Evolutionary conservation across 23 tunicate genomes (phyloP).

Genomic region (Botrylloides violaceus): DNA sequence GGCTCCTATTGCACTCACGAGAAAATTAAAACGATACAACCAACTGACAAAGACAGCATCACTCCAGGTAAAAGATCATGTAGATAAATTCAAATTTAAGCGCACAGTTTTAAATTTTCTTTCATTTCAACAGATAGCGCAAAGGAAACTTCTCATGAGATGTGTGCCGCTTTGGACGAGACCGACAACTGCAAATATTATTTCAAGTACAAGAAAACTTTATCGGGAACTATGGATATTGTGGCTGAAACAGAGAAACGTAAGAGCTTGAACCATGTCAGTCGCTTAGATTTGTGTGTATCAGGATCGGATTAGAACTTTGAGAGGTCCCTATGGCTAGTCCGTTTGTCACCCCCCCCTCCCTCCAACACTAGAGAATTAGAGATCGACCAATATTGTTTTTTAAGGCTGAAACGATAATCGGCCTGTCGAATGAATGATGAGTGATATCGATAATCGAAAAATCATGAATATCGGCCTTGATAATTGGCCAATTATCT

Average conservation of each 20-base stretch:
- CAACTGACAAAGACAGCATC: background rate
- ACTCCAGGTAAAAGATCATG: constrained; percentile 5
- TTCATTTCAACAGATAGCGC: constrained; percentile 9
- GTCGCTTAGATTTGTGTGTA: no score
- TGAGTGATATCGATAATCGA: no score
- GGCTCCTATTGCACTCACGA: constrained; percentile 24
- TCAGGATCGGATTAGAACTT: no score
- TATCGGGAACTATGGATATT: constrained; percentile 25
- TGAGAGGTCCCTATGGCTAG: no score
- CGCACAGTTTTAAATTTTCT: background rate
- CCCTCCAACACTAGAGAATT: no score
- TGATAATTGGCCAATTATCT: no score
- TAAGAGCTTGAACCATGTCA: constrained; percentile 15
- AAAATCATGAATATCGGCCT: no score
- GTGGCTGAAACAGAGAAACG: constrained; percentile 84
- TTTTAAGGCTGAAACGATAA: no score
- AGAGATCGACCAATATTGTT: no score
- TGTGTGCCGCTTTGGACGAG: constrained; percentile 70
- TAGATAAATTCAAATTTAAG: background rate
- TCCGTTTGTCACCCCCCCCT: no score
- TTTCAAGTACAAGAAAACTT: constrained; percentile 36
- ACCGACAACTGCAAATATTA: constrained; percentile 87
- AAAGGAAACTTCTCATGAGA: constrained; percentile 21
- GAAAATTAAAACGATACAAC: background rate
- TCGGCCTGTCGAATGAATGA: no score